Evolutionary conservation across 2,113 vertebrate species (phyloP), one percentile per base, ranked within the genome.

Genomic region (Gambusia affinis): DNA sequence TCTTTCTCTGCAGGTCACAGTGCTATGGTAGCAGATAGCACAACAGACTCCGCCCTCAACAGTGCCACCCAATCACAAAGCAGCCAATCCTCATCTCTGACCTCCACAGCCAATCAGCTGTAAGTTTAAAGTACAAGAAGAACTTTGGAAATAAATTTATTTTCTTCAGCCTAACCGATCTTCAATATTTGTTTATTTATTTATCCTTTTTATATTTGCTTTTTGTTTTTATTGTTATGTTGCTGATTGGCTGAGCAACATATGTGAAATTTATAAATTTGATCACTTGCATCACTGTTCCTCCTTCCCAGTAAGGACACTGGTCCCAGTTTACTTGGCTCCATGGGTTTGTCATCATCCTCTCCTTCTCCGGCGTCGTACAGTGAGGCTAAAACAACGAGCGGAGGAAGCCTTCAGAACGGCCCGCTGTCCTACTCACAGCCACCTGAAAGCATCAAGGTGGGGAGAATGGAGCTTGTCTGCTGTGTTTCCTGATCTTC

Each of bases 401-500:
- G 93, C 37, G 87, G 94, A 22, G 78, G 94, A 72, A 80, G 92
- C 70, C 92, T 96, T 60, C 92, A 97, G 78, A 97, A 97, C 0
- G 96, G 96, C 1, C 96, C 96, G 0, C 94, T 95, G 17, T 96
- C 95, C 67, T 97, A 96, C 88, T 95, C 93, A 6, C 88, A 95
- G 35, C 68, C 95, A 64, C 80, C 86, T 0, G 95, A 96, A 0
- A 90, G 92, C 85, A 94, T 96, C 84, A 97, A 97, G 96, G 96
- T 95, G 81, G 93, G 88, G 81, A 93, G 86, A 61, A 12, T 2
- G 1, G 0, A 12, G n/a, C 42, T 5, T 47, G 44, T 47, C 44
- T 47, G 14, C 44, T 47, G 44, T 47, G 44, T 47, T 19, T 19
- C 17, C 17, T 19, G 44, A 19, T 47, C 44, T 47, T 47, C 14